These are phyloP conservation scores for Capricornis sumatraensis DNA, from an alignment of 2,113 vertebrate genomes.

Conservation along the genomic window DNA sequence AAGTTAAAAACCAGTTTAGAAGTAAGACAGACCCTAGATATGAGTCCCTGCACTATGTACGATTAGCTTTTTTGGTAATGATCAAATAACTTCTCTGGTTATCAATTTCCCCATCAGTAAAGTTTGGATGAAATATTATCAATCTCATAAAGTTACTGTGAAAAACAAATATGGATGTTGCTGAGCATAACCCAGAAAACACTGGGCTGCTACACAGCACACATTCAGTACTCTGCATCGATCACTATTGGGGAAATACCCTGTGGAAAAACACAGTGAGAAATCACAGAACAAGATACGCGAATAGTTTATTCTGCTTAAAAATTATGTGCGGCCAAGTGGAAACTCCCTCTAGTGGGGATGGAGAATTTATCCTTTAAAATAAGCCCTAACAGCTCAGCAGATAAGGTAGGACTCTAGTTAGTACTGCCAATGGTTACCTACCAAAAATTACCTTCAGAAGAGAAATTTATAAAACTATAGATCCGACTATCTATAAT, in stretches of 20 bases:
- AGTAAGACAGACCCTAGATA: background rate
- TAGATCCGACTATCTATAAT: background rate
- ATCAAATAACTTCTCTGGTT: background rate
- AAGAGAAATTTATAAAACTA: background rate
- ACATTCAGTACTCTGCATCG: background rate
- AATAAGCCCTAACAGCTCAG: background rate
- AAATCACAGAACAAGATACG: background rate
- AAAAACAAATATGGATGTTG: background rate
- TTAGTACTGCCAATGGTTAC: background rate
- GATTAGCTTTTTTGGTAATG: background rate
- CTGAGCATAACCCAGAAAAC: background rate
- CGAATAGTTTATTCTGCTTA: background rate
- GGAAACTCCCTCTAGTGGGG: background rate
- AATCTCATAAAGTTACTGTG: background rate
- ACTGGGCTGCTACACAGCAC: background rate
- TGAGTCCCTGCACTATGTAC: background rate
- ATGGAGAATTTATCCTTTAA: background rate
- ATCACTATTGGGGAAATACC: background rate
- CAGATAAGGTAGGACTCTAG: background rate
- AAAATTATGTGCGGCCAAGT: background rate
- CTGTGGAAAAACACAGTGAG: background rate
- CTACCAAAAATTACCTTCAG: background rate
- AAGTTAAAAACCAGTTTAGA: background rate
- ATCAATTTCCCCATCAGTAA: background rate
- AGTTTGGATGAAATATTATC: background rate